These are phyloP conservation scores for Panthera tigris DNA, from an alignment of 2,113 vertebrate species.

Conservation along the genomic window DNA sequence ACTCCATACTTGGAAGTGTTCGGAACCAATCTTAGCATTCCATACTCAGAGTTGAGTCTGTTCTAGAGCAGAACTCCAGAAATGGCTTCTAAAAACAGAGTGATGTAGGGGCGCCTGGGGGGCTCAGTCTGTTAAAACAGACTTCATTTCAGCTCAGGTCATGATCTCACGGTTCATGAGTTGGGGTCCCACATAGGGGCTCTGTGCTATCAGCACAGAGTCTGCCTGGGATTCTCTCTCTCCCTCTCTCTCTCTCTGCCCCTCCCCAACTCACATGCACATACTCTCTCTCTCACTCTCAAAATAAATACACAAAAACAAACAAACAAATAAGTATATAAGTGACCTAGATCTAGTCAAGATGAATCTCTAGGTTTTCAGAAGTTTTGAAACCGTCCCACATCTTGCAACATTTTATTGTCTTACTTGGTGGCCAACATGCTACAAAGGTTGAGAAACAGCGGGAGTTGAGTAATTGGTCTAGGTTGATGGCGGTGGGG, in stretches of 20 bases:
- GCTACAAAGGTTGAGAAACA: neutral
- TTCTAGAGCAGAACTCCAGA: neutral
- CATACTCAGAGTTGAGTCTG: neutral
- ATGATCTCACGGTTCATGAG: no score
- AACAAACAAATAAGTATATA: neutral
- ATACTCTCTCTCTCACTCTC: no score
- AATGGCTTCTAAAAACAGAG: neutral
- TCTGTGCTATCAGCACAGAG: no score
- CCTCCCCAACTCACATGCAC: no score
- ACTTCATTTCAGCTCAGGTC: no score
- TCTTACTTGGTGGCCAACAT: neutral
- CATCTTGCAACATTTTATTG: neutral
- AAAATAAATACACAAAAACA: no score
- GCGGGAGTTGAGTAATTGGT: neutral
- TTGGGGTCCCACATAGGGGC: no score
- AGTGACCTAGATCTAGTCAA: neutral
- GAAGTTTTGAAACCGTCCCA: neutral
- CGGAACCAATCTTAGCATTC: neutral
- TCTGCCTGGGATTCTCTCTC: no score
- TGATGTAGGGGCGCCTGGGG: no score
- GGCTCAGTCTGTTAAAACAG: no score
- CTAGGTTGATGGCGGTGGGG: fast-evolving
- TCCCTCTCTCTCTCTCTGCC: no score
- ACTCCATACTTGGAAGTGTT: neutral
- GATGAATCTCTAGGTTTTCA: neutral